These are phyloP conservation scores for Drosophila sproati DNA, from an alignment of 1,140 invertebrate genomes.

Conservation along the genomic window DNA sequence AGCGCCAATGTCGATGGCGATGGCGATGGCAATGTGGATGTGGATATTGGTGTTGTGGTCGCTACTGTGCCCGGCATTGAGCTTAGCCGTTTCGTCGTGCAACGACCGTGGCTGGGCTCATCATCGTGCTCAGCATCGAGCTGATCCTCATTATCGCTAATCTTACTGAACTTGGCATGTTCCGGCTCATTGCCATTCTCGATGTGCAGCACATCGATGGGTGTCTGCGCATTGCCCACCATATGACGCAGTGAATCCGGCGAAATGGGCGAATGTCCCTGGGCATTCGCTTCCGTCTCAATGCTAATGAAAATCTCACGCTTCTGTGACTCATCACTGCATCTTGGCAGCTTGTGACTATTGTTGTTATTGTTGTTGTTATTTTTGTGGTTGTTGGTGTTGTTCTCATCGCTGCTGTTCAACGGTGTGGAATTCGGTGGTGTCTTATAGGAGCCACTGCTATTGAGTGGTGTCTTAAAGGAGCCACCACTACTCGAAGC, in stretches of 20 bases:
- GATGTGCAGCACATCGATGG: conserved; percentile 71
- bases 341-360: not conserved
- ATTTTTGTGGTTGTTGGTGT: conserved; percentile 31
- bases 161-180: conserved; percentile 77
- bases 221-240: conserved; percentile 74
- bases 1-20: conserved; percentile 18
- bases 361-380: conserved; percentile 27
- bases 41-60: conserved; percentile 10
- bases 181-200: conserved; percentile 74
- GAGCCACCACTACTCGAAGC: conserved; percentile 19
- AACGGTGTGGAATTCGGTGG: conserved; percentile 5
- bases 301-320: conserved; percentile 83
- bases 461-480: conserved; percentile 13
- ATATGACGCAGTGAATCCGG: conserved; percentile 73
- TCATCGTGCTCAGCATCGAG: conserved; percentile 40
- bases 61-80: conserved; percentile 34
- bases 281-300: conserved; percentile 78
- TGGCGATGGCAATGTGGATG: conserved; percentile 6
- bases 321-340: conserved; percentile 59
- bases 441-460: conserved; percentile 14
- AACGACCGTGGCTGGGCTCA: conserved; percentile 41
- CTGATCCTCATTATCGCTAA: conserved; percentile 72
- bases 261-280: conserved; percentile 75
- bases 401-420: conserved; percentile 47
- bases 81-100: conserved; percentile 23